Percentiles rank a stretch among this genome's conserved stretches.
Evolutionary conservation across 2,113 vertebrate genomes (phyloP).

Genomic region (Scomber colias): DNA sequence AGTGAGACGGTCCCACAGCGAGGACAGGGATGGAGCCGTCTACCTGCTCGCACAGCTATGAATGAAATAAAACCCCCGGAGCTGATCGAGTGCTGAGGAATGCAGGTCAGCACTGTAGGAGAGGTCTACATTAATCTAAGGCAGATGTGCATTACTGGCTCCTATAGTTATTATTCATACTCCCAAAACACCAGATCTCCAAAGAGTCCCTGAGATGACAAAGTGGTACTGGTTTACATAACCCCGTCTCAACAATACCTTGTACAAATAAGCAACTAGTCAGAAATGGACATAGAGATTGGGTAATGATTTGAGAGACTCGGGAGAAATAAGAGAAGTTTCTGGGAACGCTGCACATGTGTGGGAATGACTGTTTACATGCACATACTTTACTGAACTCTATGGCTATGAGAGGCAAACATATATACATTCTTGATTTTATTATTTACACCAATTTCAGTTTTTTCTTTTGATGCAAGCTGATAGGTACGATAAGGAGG

Average conservation of each 20-base stretch:
- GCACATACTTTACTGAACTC: conserved; percentile 31
- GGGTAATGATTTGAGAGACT: conserved; percentile 71
- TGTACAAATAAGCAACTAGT: conserved; percentile 77
- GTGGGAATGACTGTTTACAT: conserved; percentile 53
- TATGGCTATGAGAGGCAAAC: not conserved
- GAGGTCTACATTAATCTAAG: conserved; percentile 80
- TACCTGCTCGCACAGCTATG: conserved; percentile 73
- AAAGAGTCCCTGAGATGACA: conserved; percentile 77
- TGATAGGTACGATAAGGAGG: not conserved
- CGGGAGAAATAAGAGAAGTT: conserved; percentile 51
- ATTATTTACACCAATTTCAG: conserved; percentile 3
- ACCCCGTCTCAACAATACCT: conserved; percentile 80
- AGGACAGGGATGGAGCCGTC: conserved; percentile 48
- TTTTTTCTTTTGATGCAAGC: conserved; percentile 13
- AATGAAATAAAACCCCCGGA: conserved; percentile 75
- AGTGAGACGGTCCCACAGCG: conserved; percentile 45
- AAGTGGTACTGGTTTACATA: conserved; percentile 82
- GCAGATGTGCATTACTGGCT: conserved; percentile 82
- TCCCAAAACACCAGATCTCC: conserved; percentile 73
- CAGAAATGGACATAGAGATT: conserved; percentile 70
- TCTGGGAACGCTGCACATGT: conserved; percentile 55
- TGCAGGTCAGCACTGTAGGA: conserved; percentile 76
- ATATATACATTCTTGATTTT: not conserved
- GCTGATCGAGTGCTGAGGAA: conserved; percentile 78
- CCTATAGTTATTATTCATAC: conserved; percentile 82